Evolutionary conservation across 2,113 vertebrate species (phyloP).

Genomic region (Cavia aperea): DNA sequence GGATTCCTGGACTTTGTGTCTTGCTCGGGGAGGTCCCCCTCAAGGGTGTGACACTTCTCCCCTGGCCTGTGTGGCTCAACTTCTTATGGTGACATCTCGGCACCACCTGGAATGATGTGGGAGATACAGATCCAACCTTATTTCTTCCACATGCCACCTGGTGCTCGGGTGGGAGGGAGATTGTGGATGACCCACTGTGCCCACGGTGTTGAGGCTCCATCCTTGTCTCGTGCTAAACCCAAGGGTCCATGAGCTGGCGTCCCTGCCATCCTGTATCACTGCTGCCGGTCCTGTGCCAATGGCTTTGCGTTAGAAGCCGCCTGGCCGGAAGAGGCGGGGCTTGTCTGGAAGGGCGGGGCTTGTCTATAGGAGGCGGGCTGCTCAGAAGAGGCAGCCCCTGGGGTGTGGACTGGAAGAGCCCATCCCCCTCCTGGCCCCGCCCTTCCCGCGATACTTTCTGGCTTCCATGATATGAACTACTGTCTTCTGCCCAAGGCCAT

Average conservation of each 20-base stretch:
- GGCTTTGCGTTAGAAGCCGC: too few relatives aligned
- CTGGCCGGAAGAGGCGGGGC: neutral
- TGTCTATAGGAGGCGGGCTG: neutral
- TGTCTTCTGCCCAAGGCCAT: neutral
- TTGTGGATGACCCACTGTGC: neutral
- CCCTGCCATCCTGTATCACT: accelerated
- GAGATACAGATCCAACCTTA: accelerated
- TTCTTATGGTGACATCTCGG: neutral
- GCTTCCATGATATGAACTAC: neutral
- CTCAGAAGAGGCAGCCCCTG: neutral
- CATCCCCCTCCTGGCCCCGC: neutral
- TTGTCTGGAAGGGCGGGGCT: neutral
- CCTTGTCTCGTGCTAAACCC: accelerated
- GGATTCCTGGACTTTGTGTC: neutral
- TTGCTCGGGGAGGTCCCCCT: neutral
- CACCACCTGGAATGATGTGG: neutral
- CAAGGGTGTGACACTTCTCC: neutral
- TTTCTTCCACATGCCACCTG: neutral
- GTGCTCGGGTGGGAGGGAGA: accelerated
- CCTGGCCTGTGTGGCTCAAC: neutral
- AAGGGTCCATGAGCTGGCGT: accelerated
- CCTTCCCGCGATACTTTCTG: neutral
- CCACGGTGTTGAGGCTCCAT: neutral
- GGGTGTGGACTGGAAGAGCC: neutral
- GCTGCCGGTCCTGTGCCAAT: accelerated